Evolutionary conservation across 2,113 vertebrate species (phyloP).

Genomic region (Prionailurus bengalensis): DNA sequence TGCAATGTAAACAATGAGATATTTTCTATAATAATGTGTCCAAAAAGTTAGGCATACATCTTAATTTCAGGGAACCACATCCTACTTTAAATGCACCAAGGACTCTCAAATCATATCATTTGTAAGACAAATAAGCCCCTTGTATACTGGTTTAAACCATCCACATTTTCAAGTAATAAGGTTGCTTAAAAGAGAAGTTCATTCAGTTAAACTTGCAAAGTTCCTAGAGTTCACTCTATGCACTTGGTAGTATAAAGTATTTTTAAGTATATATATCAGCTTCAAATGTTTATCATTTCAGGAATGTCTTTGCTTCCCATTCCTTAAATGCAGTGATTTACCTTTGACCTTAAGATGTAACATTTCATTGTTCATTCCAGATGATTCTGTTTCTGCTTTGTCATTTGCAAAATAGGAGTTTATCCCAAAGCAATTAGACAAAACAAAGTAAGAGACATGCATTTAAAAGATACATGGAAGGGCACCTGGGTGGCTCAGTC

Average conservation of each 20-base stretch:
- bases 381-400: constrained; percentile 15
- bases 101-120: constrained; percentile 36
- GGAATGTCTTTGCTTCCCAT: neutral
- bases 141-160: constrained; percentile 1
- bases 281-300: constrained; percentile 32
- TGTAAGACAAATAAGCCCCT: neutral
- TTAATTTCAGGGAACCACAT: constrained; percentile 30
- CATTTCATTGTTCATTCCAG: constrained; percentile 48
- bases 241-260: constrained; percentile 34
- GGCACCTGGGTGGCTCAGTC: neutral
- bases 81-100: neutral
- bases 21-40: constrained; percentile 6
- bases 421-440: constrained; percentile 26
- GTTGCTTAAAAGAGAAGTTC: constrained; percentile 17
- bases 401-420: constrained; percentile 47
- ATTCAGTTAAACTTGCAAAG: constrained; percentile 36
- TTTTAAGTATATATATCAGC: neutral
- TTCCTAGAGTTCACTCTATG: neutral
- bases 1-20: neutral
- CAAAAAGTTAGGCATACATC: neutral
- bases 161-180: constrained; percentile 11
- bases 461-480: neutral
- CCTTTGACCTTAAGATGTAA: constrained; percentile 29
- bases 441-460: neutral
- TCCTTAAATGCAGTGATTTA: constrained; percentile 33